Conservation (phyloP, 2,113 vertebrate genomes). For the Corythaeola cristata region DNA sequence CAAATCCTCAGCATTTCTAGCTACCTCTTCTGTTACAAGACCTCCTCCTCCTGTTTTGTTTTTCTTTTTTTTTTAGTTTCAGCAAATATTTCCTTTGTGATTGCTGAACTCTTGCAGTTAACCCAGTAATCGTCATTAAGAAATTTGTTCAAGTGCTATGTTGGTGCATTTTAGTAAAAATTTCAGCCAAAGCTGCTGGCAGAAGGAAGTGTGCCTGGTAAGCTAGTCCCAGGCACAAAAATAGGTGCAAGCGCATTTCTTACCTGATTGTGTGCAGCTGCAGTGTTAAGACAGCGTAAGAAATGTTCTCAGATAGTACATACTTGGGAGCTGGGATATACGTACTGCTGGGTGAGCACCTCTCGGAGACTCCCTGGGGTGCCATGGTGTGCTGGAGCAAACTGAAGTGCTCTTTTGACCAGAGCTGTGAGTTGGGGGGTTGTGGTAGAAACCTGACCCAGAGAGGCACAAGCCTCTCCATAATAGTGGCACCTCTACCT, state of each 20-base stretch:
- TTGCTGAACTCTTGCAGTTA: neutral
- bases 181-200: neutral
- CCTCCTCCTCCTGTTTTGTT: neutral
- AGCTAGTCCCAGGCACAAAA: neutral
- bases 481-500: neutral
- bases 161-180: neutral
- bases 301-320: neutral
- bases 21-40: neutral
- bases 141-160: neutral
- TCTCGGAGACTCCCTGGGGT: neutral
- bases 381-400: neutral
- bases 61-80: neutral
- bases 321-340: neutral
- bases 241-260: neutral
- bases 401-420: neutral
- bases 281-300: neutral
- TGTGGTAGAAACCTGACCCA: neutral
- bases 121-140: neutral
- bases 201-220: neutral
- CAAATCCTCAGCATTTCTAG: neutral
- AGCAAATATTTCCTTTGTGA: neutral
- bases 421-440: neutral
- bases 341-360: neutral
- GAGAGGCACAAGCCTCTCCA: neutral
- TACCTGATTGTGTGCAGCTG: neutral